Base-by-base conservation (phyloP, 2,113 vertebrate species). In the Hippocampus guttulatus region DNA sequence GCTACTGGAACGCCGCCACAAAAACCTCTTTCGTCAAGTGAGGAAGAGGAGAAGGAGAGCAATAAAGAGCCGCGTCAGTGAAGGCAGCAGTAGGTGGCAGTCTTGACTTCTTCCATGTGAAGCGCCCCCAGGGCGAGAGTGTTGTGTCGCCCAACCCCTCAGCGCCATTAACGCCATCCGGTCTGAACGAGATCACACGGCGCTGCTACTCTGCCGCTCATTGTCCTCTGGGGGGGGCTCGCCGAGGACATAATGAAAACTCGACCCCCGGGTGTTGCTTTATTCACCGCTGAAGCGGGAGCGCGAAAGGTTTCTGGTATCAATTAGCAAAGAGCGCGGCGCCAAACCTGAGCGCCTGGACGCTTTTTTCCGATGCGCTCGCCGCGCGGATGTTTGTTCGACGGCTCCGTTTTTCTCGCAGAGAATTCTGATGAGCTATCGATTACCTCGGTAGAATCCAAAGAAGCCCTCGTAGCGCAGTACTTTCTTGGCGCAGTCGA, bases 401-500 rank as follows among this genome's bases (percentile, higher is more conserved):
- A 55, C 68, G 69, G 61, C 69, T 76, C 65, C 30, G 49, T n/a
- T 66, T 45, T 27, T 27, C 18, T 55, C 3, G 20, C 18, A 8
- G 57, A 41, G 11, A 14, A 45, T 45, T 45, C 14, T 45, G 1
- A 75, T 55, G 27, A 18, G 58, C 15, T 27, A 33, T 15, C 1
- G 47, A 51, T 43, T 92, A 98, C 96, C 96, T 93, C 96, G 93
- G 88, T 98, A 98, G 81, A 98, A 95, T 71, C 96, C 96, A 74
- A 96, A 96, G 92, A 97, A 90, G 82, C 96, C 96, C 86, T 98
- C 95, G 40, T 95, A 97, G 72, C 95, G 93, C 63, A 98, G 90
- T 78, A 98, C 96, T 77, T 96, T 97, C 92, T 97, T 98, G 61
- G 95, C 95, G 75, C 97, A 98, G 89, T 98, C 96, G 49, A 97